phyloP scores from a whole-genome alignment of 2,888 invertebrate genomes.

The Rhimphoctona megacephalus region DNA sequence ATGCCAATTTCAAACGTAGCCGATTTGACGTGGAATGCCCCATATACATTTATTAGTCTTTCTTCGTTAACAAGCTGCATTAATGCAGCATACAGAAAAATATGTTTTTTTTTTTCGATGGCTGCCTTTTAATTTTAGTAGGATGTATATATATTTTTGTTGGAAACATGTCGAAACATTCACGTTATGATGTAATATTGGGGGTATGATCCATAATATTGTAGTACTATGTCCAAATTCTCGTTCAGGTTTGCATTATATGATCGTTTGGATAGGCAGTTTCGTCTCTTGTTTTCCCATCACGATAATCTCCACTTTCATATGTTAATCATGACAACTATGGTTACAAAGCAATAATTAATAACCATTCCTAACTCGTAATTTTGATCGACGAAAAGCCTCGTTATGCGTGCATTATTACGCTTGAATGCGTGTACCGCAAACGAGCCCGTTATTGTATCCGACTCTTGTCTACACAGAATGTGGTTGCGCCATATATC shows the following conservation, averaged over 20 bases:
- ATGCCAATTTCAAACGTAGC: too few relatives aligned
- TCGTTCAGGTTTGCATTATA: slow-evolving; percentile 11
- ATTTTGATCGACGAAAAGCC: slow-evolving; percentile 69
- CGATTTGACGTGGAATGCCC: too few relatives aligned
- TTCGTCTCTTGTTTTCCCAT: slow-evolving; percentile 11
- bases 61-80: too few relatives aligned
- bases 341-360: slow-evolving; percentile 71
- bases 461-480: slow-evolving; percentile 24
- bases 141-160: not conserved
- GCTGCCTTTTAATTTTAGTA: not conserved
- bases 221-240: slow-evolving; percentile 24
- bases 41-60: too few relatives aligned
- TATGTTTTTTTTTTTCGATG: not conserved
- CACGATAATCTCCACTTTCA: slow-evolving; percentile 66
- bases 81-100: not conserved
- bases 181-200: not conserved
- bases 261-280: slow-evolving; percentile 1
- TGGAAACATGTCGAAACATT: not conserved
- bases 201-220: slow-evolving; percentile 35
- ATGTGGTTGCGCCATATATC: slow-evolving; percentile 21
- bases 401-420: slow-evolving; percentile 69
- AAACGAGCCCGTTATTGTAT: slow-evolving; percentile 35
- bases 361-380: slow-evolving; percentile 68
- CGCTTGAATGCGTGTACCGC: slow-evolving; percentile 47
- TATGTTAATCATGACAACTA: slow-evolving; percentile 64